phyloP scores from a whole-genome alignment of 2,888 invertebrate species.

The Noctua comes region DNA sequence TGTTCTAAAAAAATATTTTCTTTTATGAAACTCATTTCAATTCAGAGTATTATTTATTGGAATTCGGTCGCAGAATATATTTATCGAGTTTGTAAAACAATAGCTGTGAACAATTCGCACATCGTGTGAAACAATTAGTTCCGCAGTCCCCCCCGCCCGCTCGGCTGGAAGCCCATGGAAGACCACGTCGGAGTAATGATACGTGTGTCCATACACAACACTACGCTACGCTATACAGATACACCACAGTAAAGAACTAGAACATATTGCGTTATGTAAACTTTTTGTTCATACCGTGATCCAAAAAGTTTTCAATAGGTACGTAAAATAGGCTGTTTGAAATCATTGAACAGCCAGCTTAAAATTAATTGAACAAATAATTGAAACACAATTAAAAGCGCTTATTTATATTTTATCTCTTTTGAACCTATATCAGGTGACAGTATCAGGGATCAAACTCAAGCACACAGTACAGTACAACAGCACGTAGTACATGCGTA shows the following conservation, averaged over 20 bases:
- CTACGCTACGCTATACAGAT: too few species aligned
- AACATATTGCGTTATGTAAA: not conserved
- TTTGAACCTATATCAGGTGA: too few species aligned
- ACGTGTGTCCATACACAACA: not conserved
- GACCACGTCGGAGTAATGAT: slow-evolving; percentile 5
- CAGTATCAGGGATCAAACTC: too few species aligned
- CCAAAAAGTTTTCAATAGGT: not conserved
- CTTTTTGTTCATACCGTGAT: not conserved
- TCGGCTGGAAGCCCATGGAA: slow-evolving; percentile 15
- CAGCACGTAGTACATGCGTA: too few species aligned
- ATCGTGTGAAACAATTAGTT: not conserved
- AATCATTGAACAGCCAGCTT: not conserved
- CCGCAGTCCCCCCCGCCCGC: not conserved
- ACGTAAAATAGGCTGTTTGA: not conserved
- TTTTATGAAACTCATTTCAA: not conserved
- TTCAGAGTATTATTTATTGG: not conserved
- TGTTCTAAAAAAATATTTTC: not conserved
- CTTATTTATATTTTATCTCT: too few species aligned
- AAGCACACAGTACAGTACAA: too few species aligned
- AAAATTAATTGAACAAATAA: not conserved
- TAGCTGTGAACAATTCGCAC: not conserved
- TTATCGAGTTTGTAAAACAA: not conserved
- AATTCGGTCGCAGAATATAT: not conserved
- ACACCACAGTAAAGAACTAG: not conserved
- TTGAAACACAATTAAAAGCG: not conserved